Percentiles rank a stretch among this genome's conserved stretches.
These are phyloP conservation scores for Ptiloglossa arizonensis DNA, from an alignment of 1,140 invertebrate genomes.

Conservation along the genomic window DNA sequence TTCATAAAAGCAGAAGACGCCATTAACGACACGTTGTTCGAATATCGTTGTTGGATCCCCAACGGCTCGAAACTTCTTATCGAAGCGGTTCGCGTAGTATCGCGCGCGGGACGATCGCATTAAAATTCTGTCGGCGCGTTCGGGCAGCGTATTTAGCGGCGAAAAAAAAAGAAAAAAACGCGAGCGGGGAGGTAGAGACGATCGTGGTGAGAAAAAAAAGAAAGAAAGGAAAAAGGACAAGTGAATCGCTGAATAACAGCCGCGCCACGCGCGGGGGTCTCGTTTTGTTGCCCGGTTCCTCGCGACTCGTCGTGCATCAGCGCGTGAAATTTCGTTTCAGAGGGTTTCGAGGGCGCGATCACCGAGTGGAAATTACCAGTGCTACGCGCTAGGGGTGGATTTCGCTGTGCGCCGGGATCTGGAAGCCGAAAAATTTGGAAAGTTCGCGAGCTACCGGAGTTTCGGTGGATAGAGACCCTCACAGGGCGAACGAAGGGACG, in stretches of 20 bases:
- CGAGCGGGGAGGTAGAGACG: not conserved
- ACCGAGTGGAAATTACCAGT: not conserved
- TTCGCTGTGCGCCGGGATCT: not conserved
- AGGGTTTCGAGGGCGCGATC: not conserved
- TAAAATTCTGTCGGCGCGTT: not conserved
- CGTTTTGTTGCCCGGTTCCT: not conserved
- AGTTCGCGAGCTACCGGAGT: not conserved
- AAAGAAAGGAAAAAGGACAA: too few relatives aligned
- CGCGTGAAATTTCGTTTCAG: conserved; percentile 18
- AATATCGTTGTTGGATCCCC: not conserved
- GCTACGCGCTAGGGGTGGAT: not conserved
- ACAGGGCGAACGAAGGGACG: too few relatives aligned
- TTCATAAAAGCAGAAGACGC: too few relatives aligned
- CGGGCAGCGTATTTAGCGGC: conserved; percentile 1
- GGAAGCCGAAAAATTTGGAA: not conserved
- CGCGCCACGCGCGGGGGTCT: not conserved
- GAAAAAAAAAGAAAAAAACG: too few relatives aligned
- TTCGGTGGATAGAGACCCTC: too few relatives aligned
- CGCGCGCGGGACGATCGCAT: not conserved
- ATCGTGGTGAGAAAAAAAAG: not conserved
- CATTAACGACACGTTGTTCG: too few relatives aligned
- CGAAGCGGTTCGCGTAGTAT: not conserved
- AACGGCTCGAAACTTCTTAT: not conserved
- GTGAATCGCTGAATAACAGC: not conserved
- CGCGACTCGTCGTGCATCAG: not conserved